Base-by-base conservation (phyloP, 2,113 vertebrate species). In the Syngnathus scovelli region DNA sequence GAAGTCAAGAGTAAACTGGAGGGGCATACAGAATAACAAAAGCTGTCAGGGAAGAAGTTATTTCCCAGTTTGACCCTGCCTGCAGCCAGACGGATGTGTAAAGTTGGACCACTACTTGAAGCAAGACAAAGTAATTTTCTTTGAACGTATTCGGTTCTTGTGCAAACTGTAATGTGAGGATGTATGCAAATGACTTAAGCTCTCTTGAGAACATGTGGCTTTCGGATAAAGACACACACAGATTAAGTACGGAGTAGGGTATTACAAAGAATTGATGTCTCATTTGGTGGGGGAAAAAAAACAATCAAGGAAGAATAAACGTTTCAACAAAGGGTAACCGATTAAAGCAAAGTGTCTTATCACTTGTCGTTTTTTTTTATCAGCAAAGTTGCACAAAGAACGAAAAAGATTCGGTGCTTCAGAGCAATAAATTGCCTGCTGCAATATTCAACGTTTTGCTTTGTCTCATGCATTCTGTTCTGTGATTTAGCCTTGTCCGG, bases 401-500 rank as follows among this genome's bases (percentile, higher is more conserved):
- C 43, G 39, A 55, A 44, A 10, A 55, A 58, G 44, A 41, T 11
- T 16, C 36, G 43, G 27, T 44, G 46, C 37, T 13, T 71, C 43
- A 38, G 73, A 65, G 66, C 52, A 51, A 70, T 71, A 33, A 69
- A 77, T 63, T 52, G 61, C 36, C n/a, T 60, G n/a, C 62, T 61
- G 43, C 52, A n/a, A 67, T 52, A 37, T 70, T 43, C n/a, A 1
- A 3, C 64, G 74, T 60, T 71, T 69, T 65, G 60, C 49, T 70
- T 72, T 59, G 54, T 48, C 61, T 74, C 70, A 36, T n/a, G 61
- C 68, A 74, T 69, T 67, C 68, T 69, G 66, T 49, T 67, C 65
- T 39, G 61, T 27, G 37, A 62, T 67, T 72, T 77, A 55, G 60
- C 60, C 43, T 58, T 56, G 66, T 76, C 68, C 61, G 60, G 63